Evolutionary conservation across 2,888 invertebrate genomes (phyloP).

Genomic region (Xanthia togata): DNA sequence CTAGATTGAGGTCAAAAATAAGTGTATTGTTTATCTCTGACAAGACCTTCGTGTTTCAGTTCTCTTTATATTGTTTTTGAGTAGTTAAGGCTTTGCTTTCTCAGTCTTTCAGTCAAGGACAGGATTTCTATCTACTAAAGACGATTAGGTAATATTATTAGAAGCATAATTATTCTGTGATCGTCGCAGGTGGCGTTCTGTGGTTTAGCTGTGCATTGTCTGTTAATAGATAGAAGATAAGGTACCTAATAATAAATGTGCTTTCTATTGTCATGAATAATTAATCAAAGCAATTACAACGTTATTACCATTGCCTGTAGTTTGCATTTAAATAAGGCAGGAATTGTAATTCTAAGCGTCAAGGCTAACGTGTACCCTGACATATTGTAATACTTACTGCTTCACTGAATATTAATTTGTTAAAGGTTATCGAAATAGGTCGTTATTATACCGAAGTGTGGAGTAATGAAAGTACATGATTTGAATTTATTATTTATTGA

Average conservation of each 20-base stretch:
- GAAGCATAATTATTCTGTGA: neutral
- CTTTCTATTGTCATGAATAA: constrained; percentile 3
- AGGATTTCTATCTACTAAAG: neutral
- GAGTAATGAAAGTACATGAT: constrained; percentile 46
- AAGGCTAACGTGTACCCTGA: constrained; percentile 73
- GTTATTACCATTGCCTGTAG: constrained; percentile 21
- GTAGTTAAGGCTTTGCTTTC: neutral
- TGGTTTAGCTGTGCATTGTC: neutral
- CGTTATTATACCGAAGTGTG: constrained; percentile 11
- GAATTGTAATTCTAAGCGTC: constrained; percentile 68
- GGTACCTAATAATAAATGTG: neutral
- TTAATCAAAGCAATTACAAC: constrained; percentile 26
- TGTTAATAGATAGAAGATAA: neutral
- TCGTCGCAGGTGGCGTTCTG: neutral
- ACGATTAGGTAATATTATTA: neutral
- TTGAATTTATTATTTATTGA: constrained; percentile 10
- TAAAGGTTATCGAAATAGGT: constrained; percentile 69
- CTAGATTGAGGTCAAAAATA: neutral
- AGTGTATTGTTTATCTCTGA: neutral
- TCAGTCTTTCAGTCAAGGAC: neutral
- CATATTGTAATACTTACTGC: constrained; percentile 68
- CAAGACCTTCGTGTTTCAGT: neutral
- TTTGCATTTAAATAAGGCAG: constrained; percentile 68
- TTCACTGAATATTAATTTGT: constrained; percentile 61
- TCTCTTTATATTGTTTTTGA: neutral